Evolutionary conservation across 2,888 invertebrate genomes (phyloP).

Genomic region (Adela reaumurella): DNA sequence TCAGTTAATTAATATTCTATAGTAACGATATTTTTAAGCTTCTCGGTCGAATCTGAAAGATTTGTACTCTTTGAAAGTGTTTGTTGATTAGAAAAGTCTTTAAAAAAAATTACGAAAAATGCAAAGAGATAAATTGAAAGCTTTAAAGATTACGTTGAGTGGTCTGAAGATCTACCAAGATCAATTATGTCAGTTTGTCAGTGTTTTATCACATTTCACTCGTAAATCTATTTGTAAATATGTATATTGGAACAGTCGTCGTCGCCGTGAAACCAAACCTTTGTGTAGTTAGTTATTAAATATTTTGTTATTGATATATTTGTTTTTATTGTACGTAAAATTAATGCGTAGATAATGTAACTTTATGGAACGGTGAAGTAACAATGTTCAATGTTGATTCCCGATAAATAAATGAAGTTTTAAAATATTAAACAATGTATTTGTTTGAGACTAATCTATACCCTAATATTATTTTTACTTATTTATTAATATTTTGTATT

Average conservation of each 20-base stretch:
- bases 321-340: slow-evolving; percentile 24
- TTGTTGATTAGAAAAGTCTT: no score
- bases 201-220: no score
- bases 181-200: no score
- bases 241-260: slow-evolving; percentile 49
- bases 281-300: slow-evolving; percentile 44
- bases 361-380: slow-evolving; percentile 29
- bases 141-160: no score
- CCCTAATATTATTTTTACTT: slow-evolving; percentile 2
- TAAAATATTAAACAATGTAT: slow-evolving; percentile 19
- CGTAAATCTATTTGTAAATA: no score
- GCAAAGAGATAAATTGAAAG: no score
- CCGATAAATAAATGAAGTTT: slow-evolving; percentile 50
- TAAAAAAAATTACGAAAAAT: no score
- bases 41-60: background rate
- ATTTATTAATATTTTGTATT: no score
- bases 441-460: no score
- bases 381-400: slow-evolving; percentile 36
- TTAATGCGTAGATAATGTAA: slow-evolving; percentile 32
- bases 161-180: no score
- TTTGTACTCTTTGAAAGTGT: background rate
- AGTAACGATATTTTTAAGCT: no score
- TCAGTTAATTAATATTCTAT: background rate
- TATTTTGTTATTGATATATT: slow-evolving; percentile 42
- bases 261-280: slow-evolving; percentile 55